phyloP scores from a whole-genome alignment of 2,797 vertebrate species.

The Darevskia mixta region DNA sequence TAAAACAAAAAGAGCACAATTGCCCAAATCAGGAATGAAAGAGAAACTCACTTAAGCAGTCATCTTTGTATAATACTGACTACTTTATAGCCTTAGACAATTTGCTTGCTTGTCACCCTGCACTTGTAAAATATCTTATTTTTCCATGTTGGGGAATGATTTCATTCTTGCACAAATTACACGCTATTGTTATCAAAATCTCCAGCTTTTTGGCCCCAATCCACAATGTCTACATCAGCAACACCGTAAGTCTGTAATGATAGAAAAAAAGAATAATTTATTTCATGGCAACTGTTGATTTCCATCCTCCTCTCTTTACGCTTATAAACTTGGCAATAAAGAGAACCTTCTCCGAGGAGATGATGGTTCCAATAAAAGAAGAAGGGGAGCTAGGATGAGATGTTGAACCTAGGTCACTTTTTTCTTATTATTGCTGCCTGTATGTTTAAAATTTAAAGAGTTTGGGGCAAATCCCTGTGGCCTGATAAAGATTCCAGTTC shows the following conservation, averaged over 20 bases:
- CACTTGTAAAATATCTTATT: constrained; percentile 26
- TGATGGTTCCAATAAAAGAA: constrained; percentile 30
- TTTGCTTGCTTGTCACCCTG: constrained; percentile 20
- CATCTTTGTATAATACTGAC: constrained; percentile 8
- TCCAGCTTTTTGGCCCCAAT: constrained; percentile 20
- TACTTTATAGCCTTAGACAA: constrained; percentile 35
- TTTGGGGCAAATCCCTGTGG: neutral
- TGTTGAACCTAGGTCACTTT: constrained; percentile 28
- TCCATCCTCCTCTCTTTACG: constrained; percentile 47
- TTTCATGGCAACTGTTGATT: constrained; percentile 44
- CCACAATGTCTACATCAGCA: constrained; percentile 46
- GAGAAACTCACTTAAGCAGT: neutral
- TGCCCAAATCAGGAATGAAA: constrained; percentile 6
- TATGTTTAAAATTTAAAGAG: constrained; percentile 5
- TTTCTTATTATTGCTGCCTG: neutral
- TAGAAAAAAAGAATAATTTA: constrained; percentile 50
- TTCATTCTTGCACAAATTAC: constrained; percentile 14
- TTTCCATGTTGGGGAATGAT: neutral
- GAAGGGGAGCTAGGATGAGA: neutral
- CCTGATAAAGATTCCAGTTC: constrained; percentile 25
- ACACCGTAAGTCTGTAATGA: constrained; percentile 26
- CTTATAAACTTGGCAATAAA: constrained; percentile 53
- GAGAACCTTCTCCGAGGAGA: constrained; percentile 1
- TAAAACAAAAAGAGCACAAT: constrained; percentile 5
- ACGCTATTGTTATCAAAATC: neutral